Conservation (phyloP, 2,888 invertebrate species). For the Rhimphoctona megacephalus region DNA sequence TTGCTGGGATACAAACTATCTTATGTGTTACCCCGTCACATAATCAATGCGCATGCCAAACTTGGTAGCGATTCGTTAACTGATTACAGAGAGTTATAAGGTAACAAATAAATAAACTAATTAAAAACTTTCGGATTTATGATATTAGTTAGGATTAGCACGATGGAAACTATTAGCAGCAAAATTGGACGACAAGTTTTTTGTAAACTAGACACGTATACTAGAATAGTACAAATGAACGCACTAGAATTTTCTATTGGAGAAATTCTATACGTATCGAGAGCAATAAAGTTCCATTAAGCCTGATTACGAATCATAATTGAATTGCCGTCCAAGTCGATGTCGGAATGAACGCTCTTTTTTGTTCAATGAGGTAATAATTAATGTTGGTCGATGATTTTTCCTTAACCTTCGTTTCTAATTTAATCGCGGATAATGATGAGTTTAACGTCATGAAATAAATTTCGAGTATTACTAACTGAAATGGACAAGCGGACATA, state of each 20-base stretch:
- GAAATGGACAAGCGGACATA: neutral
- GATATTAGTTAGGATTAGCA: no score
- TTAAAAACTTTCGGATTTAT: no score
- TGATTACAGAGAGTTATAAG: no score
- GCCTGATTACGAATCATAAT: neutral
- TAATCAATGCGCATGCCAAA: no score
- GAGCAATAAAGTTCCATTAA: neutral
- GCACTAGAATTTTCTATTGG: neutral
- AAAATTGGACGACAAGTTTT: no score
- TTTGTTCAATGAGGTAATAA: neutral
- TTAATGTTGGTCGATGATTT: neutral
- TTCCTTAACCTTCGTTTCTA: neutral
- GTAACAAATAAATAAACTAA: no score
- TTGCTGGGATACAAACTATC: no score
- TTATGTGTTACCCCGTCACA: no score
- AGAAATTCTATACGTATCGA: neutral
- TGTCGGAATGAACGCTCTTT: neutral
- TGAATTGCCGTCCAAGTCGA: neutral
- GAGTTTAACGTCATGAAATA: neutral
- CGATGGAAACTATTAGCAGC: no score
- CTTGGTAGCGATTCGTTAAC: no score
- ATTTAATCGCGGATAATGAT: neutral
- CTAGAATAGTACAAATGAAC: neutral
- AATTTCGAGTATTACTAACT: neutral
- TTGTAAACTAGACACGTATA: no score